Base-by-base conservation (phyloP, 37 sponge, comb jelly and placozoan species). In the Corticium candelabrum region DNA sequence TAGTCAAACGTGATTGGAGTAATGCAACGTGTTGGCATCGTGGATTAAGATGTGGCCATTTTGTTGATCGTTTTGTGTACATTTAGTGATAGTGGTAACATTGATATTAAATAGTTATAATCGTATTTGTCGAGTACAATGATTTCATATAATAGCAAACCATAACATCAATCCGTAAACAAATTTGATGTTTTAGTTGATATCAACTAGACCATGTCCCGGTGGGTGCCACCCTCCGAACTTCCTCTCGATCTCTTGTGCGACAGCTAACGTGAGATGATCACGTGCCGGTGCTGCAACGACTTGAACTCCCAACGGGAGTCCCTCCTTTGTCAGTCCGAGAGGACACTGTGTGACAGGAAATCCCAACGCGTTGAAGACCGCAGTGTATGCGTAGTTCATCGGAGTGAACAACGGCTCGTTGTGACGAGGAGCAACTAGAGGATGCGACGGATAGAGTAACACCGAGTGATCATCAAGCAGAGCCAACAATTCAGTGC, bases 241-340 rank as follows among this genome's bases (percentile, higher is more conserved):
- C 35, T 70, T 78, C 7, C 31, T 67, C 38, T 83, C 78, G 2
- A 83, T 56, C n/a, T 78, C 68, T 5, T 76, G 78, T 1, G 78
- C 84, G 39, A 83, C 84, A 7, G 84, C 84, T 2, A 83, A 43
- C 40, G 84, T 78, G 35, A 83, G 29, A 2, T 68, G 71, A 35
- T 83, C 84, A 38, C 67, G 69, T 57, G 57, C 37, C 38, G 43
- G 69, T 15, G 39, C 50, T 32, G 81, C 50, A 1, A 89, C 84
- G 3, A 86, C 39, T 82, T 89, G 90, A 62, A 86, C 80, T 32
- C 90, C 90, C 37, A 89, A 70, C 29, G 90, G 89, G 3, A 85
- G 80, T n/a, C 89, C 89, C 74, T 85, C 78, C 35, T 40, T 57
- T 35, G 56, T 75, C 35, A 82, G 82, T 40, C 89, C 89, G 1